These are phyloP conservation scores for Remorina albescens DNA, from an alignment of 2,797 vertebrate species.

Conservation along the genomic window DNA sequence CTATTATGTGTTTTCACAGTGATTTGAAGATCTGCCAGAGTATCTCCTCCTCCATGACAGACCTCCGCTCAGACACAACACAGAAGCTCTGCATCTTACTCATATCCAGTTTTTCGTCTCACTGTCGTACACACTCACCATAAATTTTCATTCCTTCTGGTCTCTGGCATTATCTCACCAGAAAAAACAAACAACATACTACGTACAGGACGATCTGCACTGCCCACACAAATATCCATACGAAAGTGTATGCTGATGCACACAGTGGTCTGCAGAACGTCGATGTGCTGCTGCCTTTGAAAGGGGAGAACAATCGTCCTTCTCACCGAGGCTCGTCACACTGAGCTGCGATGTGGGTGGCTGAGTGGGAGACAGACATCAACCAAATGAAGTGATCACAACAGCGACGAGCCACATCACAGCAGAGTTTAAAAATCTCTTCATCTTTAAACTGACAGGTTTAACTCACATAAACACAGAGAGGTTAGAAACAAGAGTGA, in stretches of 20 bases:
- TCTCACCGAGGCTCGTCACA: slow-evolving; percentile 25
- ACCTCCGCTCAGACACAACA: slow-evolving; percentile 18
- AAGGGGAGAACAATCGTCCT: slow-evolving; percentile 39
- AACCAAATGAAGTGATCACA: slow-evolving; percentile 50
- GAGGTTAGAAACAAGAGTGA: slow-evolving; percentile 21
- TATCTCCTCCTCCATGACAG: slow-evolving; percentile 23
- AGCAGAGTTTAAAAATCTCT: slow-evolving; percentile 49
- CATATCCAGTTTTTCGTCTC: slow-evolving; percentile 11
- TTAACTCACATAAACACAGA: slow-evolving; percentile 18
- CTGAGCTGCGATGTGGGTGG: slow-evolving; percentile 18
- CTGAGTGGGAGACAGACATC: slow-evolving; percentile 44
- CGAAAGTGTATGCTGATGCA: slow-evolving; percentile 8
- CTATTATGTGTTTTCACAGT: neutral
- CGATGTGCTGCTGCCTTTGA: slow-evolving; percentile 19
- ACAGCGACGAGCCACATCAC: slow-evolving; percentile 7
- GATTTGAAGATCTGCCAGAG: slow-evolving; percentile 6
- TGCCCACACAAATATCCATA: slow-evolving; percentile 31
- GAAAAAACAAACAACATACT: slow-evolving; percentile 33
- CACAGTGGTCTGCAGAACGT: neutral
- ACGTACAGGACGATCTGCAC: slow-evolving; percentile 6
- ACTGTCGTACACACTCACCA: slow-evolving; percentile 18
- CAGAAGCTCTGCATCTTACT: slow-evolving; percentile 30
- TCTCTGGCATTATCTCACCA: slow-evolving; percentile 1
- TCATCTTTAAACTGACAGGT: slow-evolving; percentile 47
- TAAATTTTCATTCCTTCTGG: slow-evolving; percentile 17